Evolutionary conservation across 2,797 vertebrate species (phyloP).

Genomic region (Tragelaphus eurycerus): DNA sequence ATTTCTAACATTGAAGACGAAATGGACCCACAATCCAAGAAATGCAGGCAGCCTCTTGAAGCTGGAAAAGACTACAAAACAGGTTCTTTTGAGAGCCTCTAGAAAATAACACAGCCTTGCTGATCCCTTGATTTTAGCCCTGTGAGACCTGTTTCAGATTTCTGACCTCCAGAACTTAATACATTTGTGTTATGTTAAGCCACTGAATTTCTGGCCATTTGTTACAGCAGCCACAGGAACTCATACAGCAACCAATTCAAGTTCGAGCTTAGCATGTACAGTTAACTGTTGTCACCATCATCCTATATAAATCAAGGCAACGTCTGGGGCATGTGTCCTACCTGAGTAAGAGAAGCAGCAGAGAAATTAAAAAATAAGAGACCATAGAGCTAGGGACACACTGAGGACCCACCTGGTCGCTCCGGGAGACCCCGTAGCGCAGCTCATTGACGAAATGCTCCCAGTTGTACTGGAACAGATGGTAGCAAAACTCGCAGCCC

Average conservation of each 20-base stretch:
- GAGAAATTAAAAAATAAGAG: background rate
- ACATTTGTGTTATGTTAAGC: too few relatives aligned
- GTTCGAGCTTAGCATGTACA: background rate
- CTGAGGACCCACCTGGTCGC: constrained; percentile 84
- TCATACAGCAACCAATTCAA: too few relatives aligned
- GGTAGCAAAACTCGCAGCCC: constrained; percentile 83
- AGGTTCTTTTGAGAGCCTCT: background rate
- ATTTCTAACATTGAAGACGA: background rate
- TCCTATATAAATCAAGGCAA: background rate
- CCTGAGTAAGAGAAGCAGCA: background rate
- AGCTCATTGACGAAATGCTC: constrained; percentile 91
- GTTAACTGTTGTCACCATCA: background rate
- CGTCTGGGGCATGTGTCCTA: background rate
- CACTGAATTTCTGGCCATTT: background rate
- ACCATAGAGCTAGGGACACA: background rate
- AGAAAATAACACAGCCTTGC: background rate
- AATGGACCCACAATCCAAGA: background rate
- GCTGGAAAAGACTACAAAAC: background rate
- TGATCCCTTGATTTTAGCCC: too few relatives aligned
- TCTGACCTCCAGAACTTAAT: too few relatives aligned
- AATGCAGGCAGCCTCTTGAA: background rate
- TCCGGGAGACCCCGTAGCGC: constrained; percentile 87
- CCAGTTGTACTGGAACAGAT: constrained; percentile 84
- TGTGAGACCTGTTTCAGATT: too few relatives aligned
- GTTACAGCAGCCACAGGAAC: background rate